Evolutionary conservation across 2,888 invertebrate genomes (phyloP).

Genomic region (Erynnis tages): DNA sequence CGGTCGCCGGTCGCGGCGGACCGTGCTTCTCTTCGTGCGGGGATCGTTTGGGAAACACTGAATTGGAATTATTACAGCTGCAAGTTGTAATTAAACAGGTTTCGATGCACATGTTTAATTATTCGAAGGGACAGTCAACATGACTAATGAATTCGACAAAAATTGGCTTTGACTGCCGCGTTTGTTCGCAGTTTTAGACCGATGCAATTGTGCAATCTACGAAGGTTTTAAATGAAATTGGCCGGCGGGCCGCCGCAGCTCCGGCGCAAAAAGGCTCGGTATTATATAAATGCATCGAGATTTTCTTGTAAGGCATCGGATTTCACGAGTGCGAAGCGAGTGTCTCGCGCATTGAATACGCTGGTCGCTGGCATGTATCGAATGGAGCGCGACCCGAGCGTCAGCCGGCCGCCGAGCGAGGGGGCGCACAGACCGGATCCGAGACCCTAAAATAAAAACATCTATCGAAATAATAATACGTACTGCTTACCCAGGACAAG

Average conservation of each 20-base stretch:
- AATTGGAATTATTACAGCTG: constrained; percentile 24
- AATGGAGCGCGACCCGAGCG: constrained; percentile 36
- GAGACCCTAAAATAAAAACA: constrained; percentile 80
- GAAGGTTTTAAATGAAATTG: constrained; percentile 10
- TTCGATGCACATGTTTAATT: constrained; percentile 17
- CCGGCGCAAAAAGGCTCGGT: constrained; percentile 21
- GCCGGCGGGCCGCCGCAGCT: constrained; percentile 11
- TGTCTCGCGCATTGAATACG: constrained; percentile 22
- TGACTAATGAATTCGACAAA: not conserved
- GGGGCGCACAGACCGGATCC: constrained; percentile 78
- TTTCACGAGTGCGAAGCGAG: constrained; percentile 26
- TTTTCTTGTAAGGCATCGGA: constrained; percentile 26
- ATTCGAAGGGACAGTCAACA: not conserved
- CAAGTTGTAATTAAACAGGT: constrained; percentile 22
- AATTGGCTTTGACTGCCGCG: too few species aligned
- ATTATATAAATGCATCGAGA: constrained; percentile 28
- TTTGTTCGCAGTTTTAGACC: too few species aligned
- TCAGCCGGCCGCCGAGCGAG: constrained; percentile 57
- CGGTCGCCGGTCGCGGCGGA: constrained; percentile 67
- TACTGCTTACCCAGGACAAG: constrained; percentile 74
- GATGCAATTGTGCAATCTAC: too few species aligned
- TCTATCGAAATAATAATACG: constrained; percentile 80
- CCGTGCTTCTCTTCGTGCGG: constrained; percentile 36
- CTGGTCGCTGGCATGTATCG: constrained; percentile 27
- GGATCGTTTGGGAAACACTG: constrained; percentile 20